Percentiles rank a stretch among this genome's conserved stretches.
phyloP scores from a whole-genome alignment of 2,888 invertebrate species.

The Oxytorus armatus region DNA sequence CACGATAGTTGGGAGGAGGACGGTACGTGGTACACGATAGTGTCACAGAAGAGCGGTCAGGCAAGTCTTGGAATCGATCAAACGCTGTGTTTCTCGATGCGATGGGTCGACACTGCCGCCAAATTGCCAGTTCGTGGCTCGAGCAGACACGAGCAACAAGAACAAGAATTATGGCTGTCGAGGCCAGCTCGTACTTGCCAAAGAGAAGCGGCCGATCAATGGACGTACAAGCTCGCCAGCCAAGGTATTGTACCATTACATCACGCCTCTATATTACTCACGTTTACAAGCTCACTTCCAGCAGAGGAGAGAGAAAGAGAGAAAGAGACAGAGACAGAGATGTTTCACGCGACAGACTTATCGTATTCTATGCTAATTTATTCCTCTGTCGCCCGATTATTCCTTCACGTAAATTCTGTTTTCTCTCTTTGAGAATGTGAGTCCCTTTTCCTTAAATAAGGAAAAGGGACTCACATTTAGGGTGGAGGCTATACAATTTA shows the following conservation, averaged over 20 bases:
- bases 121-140: conserved; percentile 75
- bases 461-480: no score
- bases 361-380: conserved; percentile 52
- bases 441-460: no score
- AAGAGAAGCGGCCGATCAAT: conserved; percentile 76
- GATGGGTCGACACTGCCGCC: conserved; percentile 72
- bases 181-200: conserved; percentile 79
- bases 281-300: conserved; percentile 2
- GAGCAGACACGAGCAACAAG: conserved; percentile 74
- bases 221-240: conserved; percentile 79
- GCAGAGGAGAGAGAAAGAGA: not conserved
- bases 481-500: no score
- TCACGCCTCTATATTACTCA: conserved; percentile 15
- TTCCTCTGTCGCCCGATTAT: conserved; percentile 22
- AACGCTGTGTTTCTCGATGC: conserved; percentile 82
- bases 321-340: conserved; percentile 13
- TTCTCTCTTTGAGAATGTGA: no score
- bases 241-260: conserved; percentile 76
- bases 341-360: conserved; percentile 24
- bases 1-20: conserved; percentile 91
- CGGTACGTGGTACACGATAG: conserved; percentile 88
- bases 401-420: no score
- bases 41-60: conserved; percentile 85
- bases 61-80: conserved; percentile 71
- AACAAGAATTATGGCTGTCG: conserved; percentile 80